Conservation (phyloP, 2,888 invertebrate genomes). For the Patella depressa region DNA sequence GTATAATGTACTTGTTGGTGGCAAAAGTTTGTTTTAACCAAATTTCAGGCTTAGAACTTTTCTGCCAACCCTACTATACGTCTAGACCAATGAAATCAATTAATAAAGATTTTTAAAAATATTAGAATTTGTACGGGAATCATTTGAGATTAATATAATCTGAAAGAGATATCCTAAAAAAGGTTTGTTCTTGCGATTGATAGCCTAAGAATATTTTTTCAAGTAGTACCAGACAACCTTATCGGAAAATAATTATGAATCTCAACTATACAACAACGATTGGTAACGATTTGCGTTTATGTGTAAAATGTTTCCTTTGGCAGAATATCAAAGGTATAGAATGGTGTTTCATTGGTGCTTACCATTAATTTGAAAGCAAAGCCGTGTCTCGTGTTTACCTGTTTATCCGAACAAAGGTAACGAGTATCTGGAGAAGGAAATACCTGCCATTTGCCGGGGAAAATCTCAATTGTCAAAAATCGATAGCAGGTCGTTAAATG, state of each 20-base stretch:
- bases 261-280: background rate
- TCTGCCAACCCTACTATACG: too few relatives aligned
- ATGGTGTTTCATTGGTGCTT: background rate
- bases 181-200: too few relatives aligned
- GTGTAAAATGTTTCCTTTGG: conserved; percentile 9
- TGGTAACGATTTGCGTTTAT: conserved; percentile 6
- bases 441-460: conserved; percentile 5
- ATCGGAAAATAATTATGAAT: background rate
- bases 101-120: too few relatives aligned
- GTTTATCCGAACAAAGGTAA: background rate
- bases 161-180: too few relatives aligned
- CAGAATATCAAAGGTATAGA: background rate
- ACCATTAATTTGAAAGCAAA: conserved; percentile 11
- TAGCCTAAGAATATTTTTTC: too few relatives aligned
- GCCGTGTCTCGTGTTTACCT: conserved; percentile 9
- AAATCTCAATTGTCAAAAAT: background rate
- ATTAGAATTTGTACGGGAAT: too few relatives aligned
- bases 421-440: background rate
- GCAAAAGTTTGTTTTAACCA: too few relatives aligned
- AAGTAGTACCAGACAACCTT: background rate
- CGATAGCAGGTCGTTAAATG: conserved; percentile 5
- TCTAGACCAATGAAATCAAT: too few relatives aligned
- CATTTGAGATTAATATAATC: too few relatives aligned
- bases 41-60: too few relatives aligned
- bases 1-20: too few relatives aligned